These are phyloP conservation scores for Tupaia tana DNA, from an alignment of 2,113 vertebrate species.

Conservation along the genomic window DNA sequence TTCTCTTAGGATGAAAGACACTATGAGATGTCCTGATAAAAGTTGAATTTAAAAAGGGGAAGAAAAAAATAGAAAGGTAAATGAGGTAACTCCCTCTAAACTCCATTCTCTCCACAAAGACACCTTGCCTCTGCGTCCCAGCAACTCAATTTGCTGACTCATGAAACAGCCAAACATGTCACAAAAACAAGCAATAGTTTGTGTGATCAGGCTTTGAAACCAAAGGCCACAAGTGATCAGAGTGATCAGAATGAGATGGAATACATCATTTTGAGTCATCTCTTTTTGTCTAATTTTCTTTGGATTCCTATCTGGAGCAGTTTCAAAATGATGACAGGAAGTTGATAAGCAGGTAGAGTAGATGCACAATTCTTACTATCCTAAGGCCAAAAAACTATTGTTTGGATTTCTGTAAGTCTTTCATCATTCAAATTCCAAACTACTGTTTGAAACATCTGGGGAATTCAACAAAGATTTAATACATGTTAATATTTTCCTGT, in stretches of 20 bases:
- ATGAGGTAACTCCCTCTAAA: neutral
- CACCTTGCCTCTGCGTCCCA: slow-evolving; percentile 10
- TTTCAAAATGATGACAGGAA: neutral
- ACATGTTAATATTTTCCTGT: neutral
- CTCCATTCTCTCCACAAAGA: slow-evolving; percentile 26
- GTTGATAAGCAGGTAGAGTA: neutral
- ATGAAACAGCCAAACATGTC: neutral
- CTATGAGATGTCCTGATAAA: slow-evolving; percentile 53
- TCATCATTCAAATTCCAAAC: neutral
- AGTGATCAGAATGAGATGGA: neutral
- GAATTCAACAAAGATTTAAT: neutral
- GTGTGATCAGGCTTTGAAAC: slow-evolving; percentile 2
- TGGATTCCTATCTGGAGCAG: neutral
- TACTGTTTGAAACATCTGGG: neutral
- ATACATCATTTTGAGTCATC: neutral
- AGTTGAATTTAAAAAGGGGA: slow-evolving; percentile 47
- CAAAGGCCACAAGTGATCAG: neutral
- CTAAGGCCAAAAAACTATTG: neutral
- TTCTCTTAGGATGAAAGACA: slow-evolving; percentile 37
- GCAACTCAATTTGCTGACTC: slow-evolving; percentile 58
- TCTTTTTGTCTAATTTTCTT: slow-evolving; percentile 6
- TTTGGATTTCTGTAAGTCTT: neutral
- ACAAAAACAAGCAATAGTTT: neutral
- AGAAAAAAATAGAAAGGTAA: neutral
- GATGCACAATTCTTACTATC: neutral